A percentile compares a stretch with the other conserved stretches of the same genome.
These are phyloP conservation scores for Aleiodes leptofemur DNA, from an alignment of 2,888 invertebrate species.

Conservation along the genomic window DNA sequence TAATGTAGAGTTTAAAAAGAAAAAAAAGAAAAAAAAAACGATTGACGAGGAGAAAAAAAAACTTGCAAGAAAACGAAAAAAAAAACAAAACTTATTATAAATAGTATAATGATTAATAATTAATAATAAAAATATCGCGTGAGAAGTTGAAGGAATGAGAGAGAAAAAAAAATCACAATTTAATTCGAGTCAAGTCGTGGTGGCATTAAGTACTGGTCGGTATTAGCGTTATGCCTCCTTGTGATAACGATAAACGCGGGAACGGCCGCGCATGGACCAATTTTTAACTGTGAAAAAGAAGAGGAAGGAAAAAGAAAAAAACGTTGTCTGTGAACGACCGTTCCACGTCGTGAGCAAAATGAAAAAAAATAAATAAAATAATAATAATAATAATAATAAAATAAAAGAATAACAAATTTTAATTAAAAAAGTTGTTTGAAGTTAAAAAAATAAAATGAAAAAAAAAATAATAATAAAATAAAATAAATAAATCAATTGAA, in stretches of 20 bases:
- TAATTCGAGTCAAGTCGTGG: constrained; percentile 62
- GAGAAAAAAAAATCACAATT: constrained; percentile 53
- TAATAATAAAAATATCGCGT: constrained; percentile 45
- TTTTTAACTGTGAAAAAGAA: constrained; percentile 43
- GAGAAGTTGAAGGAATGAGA: constrained; percentile 27
- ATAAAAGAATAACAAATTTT: constrained; percentile 27
- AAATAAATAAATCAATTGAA: constrained; percentile 39
- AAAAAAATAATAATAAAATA: constrained; percentile 39
- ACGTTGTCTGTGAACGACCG: constrained; percentile 28
- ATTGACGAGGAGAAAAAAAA: constrained; percentile 51
- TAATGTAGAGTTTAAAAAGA: constrained; percentile 73
- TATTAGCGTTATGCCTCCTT: constrained; percentile 61
- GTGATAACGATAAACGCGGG: constrained; percentile 55
- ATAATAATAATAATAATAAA: constrained; percentile 44
- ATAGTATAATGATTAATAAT: constrained; percentile 50
- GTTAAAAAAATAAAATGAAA: constrained; percentile 30
- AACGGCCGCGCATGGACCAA: constrained; percentile 48
- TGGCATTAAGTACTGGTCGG: constrained; percentile 63
- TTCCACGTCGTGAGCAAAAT: constrained; percentile 46
- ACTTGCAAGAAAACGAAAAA: constrained; percentile 38
- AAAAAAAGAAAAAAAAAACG: constrained; percentile 54
- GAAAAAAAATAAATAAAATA: constrained; percentile 45
- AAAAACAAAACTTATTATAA: constrained; percentile 48
- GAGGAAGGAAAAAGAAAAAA: constrained; percentile 46
- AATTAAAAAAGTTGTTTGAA: constrained; percentile 33